Conservation (phyloP, 2,888 invertebrate genomes). For the Acleris laterana region DNA sequence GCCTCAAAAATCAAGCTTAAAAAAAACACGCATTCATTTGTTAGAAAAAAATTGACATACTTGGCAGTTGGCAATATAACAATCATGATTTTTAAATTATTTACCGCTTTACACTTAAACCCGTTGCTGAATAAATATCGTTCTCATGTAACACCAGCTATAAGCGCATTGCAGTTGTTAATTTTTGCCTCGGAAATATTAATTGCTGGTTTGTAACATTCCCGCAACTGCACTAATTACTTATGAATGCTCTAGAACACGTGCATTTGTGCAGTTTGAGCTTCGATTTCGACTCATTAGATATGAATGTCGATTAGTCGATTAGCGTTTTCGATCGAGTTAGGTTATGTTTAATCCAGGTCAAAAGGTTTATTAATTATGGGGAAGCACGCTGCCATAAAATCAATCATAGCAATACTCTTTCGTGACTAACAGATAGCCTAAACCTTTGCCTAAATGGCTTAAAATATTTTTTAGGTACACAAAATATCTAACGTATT, state of each 20-base stretch:
- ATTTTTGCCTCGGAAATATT: constrained; percentile 36
- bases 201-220: constrained; percentile 17
- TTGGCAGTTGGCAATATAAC: too few relatives aligned
- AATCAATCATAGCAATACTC: too few relatives aligned
- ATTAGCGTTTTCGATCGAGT: not conserved
- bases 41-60: too few relatives aligned
- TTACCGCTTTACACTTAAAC: not conserved
- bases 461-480: too few relatives aligned
- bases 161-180: constrained; percentile 52
- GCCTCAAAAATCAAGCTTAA: too few relatives aligned
- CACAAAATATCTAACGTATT: too few relatives aligned
- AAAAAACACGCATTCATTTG: too few relatives aligned
- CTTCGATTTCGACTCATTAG: constrained; percentile 6
- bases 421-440: not conserved
- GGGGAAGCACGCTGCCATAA: too few relatives aligned
- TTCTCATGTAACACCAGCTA: constrained; percentile 40
- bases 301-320: not conserved
- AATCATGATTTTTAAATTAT: too few relatives aligned
- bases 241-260: constrained; percentile 22
- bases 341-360: not conserved
- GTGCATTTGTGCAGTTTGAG: constrained; percentile 4
- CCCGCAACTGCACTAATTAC: constrained; percentile 24
- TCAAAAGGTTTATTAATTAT: not conserved
- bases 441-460: too few relatives aligned
- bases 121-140: not conserved